Percentiles rank a stretch among this genome's conserved stretches.
Conservation (phyloP, 2,797 vertebrate species). For the Triplophysa yarkandensis region DNA sequence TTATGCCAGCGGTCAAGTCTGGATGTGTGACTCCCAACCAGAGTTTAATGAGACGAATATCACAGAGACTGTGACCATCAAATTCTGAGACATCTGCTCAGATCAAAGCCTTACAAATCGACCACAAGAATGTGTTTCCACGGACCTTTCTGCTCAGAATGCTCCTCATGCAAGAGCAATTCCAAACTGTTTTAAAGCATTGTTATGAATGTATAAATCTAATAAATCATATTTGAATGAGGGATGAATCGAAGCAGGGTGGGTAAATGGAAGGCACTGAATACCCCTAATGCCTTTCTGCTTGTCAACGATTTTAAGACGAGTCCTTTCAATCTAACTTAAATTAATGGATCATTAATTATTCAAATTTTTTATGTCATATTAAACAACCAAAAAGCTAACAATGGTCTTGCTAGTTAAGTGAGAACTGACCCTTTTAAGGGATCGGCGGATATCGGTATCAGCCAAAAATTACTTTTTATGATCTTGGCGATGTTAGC, state of each 20-base stretch:
- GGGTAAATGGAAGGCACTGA: slow-evolving; percentile 40
- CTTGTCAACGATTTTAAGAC: slow-evolving; percentile 1
- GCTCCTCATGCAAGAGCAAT: slow-evolving; percentile 51
- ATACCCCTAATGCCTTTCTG: slow-evolving; percentile 23
- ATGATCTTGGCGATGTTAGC: too few relatives aligned
- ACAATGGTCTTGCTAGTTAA: too few relatives aligned
- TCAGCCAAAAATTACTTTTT: too few relatives aligned
- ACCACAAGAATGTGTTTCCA: slow-evolving; percentile 49
- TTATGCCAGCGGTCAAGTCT: slow-evolving; percentile 4
- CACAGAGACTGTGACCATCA: slow-evolving; percentile 13
- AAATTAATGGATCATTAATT: too few relatives aligned
- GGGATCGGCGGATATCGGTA: too few relatives aligned
- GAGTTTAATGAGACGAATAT: slow-evolving; percentile 25
- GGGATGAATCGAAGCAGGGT: slow-evolving; percentile 61
- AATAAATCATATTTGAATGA: slow-evolving; percentile 62
- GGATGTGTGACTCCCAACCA: neutral
- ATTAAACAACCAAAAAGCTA: too few relatives aligned
- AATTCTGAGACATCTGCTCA: slow-evolving; percentile 43
- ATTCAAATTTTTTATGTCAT: too few relatives aligned
- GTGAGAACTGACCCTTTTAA: too few relatives aligned
- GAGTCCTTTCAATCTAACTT: too few relatives aligned
- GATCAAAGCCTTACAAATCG: slow-evolving; percentile 54
- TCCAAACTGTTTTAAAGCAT: slow-evolving; percentile 57
- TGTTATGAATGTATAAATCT: slow-evolving; percentile 57
- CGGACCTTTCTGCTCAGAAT: slow-evolving; percentile 61